A percentile compares a stretch with the other conserved stretches of the same genome.
Conservation (phyloP, 2,113 vertebrate genomes). For the Buteo buteo region DNA sequence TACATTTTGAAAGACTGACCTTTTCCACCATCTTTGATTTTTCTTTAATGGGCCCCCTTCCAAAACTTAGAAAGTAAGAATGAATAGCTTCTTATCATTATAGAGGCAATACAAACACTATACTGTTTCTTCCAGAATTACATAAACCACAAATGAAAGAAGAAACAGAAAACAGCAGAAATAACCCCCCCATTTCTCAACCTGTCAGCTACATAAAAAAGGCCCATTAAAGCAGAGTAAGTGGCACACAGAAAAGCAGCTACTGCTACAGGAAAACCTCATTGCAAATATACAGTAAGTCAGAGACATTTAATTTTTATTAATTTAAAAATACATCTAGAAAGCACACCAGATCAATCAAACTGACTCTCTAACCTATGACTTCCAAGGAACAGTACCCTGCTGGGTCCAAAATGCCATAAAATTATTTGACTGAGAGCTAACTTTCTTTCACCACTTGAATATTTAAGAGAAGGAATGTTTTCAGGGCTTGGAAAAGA, state of each 20-base stretch:
- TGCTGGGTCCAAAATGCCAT: neutral
- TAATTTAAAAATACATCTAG: constrained; percentile 7
- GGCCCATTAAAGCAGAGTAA: neutral
- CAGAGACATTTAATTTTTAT: neutral
- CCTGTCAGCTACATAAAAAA: neutral
- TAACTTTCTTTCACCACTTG: neutral
- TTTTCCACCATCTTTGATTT: constrained; percentile 41
- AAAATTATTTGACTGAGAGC: neutral
- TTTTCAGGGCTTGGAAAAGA: neutral
- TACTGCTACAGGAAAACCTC: neutral
- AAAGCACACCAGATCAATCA: neutral
- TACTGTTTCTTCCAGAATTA: neutral
- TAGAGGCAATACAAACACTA: neutral
- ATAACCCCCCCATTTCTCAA: neutral
- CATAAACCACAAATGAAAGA: neutral
- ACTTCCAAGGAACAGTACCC: neutral
- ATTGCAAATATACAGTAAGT: neutral
- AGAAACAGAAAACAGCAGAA: neutral
- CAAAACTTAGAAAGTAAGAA: neutral
- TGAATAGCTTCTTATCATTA: neutral
- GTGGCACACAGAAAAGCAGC: neutral
- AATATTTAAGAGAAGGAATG: neutral
- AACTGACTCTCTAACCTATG: neutral
- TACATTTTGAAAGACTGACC: constrained; percentile 43
- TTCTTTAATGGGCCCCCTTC: neutral